Evolutionary conservation across 2,797 vertebrate genomes (phyloP).

Genomic region (Tragopan temminckii): DNA sequence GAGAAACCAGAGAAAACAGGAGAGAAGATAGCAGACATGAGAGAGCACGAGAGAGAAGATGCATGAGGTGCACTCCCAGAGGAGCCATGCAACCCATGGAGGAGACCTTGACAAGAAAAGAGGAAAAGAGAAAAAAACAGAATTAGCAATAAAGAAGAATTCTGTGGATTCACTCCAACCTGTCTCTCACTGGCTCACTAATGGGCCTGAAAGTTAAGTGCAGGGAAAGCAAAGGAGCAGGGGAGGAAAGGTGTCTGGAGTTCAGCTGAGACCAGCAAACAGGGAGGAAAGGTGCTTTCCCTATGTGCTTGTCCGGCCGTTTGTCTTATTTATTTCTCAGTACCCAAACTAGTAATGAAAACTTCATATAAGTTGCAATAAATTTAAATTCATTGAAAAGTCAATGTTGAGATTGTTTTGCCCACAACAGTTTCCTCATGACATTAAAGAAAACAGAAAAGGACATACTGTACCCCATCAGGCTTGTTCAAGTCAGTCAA

Average conservation of each 20-base stretch:
- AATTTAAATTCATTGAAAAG: background rate
- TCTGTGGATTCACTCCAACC: background rate
- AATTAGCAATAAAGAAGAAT: background rate
- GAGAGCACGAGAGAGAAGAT: background rate
- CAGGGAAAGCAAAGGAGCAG: background rate
- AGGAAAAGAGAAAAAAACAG: background rate
- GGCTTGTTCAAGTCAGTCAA: conserved; percentile 89
- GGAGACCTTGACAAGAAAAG: background rate
- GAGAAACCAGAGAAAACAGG: background rate
- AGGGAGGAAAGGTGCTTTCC: background rate
- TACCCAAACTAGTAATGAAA: background rate
- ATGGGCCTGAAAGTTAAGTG: rapidly evolving
- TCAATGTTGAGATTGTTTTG: background rate
- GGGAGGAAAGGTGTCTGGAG: background rate
- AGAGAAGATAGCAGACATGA: background rate
- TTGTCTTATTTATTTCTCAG: background rate
- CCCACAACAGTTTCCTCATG: background rate
- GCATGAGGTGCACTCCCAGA: background rate
- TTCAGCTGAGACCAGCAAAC: background rate
- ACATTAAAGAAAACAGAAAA: background rate
- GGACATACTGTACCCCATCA: conserved; percentile 82
- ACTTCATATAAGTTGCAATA: background rate
- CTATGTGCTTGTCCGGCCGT: background rate
- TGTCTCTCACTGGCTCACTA: rapidly evolving
- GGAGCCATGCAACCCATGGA: background rate